Percentiles rank a stretch among this genome's conserved stretches.
Conservation (phyloP, 2,797 vertebrate genomes). For the Euphonia xanthogaster region DNA sequence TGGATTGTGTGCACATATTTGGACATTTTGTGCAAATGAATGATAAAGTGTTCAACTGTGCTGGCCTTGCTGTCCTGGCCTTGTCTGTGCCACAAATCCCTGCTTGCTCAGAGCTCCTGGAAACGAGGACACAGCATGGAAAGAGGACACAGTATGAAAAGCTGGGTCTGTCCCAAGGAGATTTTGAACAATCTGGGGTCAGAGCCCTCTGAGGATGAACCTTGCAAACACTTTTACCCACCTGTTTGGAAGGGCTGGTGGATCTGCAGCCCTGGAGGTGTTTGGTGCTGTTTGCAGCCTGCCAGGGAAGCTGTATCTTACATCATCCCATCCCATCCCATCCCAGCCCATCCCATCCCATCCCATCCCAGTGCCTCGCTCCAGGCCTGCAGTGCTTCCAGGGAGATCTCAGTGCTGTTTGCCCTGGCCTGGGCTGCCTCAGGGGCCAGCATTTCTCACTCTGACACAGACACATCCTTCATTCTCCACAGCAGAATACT, state of each 20-base stretch:
- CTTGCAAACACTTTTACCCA: neutral
- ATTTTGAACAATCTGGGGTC: neutral
- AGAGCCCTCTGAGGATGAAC: neutral
- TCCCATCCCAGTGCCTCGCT: neutral
- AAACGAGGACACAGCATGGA: neutral
- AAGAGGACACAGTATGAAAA: neutral
- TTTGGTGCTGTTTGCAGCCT: neutral
- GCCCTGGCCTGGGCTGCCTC: neutral
- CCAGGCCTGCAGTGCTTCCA: neutral
- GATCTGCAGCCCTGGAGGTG: neutral
- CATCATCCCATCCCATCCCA: neutral
- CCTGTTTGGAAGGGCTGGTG: neutral
- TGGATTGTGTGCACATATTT: slow-evolving; percentile 54
- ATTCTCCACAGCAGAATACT: neutral
- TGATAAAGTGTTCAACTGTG: neutral
- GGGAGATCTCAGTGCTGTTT: slow-evolving; percentile 2
- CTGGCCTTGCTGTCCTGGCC: neutral
- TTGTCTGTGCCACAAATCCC: neutral
- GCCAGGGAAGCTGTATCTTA: neutral
- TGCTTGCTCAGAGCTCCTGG: neutral
- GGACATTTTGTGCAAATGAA: slow-evolving; percentile 53
- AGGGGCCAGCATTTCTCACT: slow-evolving; percentile 15
- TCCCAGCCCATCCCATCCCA: neutral
- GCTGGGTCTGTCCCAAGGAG: neutral
- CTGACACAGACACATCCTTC: slow-evolving; percentile 20